These are phyloP conservation scores for Gambusia holbrooki DNA, from an alignment of 2,113 vertebrate species.

Conservation along the genomic window DNA sequence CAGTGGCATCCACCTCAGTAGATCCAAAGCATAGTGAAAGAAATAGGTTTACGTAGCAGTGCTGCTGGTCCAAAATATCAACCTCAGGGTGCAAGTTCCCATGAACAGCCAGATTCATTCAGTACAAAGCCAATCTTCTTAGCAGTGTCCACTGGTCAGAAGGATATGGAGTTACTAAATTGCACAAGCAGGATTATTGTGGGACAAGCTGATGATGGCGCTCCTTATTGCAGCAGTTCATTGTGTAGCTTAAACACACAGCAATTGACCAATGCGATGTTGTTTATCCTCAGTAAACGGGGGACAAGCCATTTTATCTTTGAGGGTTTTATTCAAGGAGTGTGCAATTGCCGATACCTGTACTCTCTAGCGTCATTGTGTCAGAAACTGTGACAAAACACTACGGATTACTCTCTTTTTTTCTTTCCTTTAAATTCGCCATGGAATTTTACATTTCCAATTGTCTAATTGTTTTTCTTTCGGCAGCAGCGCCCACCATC, in stretches of 20 bases:
- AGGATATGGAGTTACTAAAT: conserved; percentile 31
- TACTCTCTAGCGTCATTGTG: conserved; percentile 62
- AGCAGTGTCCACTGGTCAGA: conserved; percentile 40
- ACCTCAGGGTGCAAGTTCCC: conserved; percentile 30
- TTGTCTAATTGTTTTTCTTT: conserved; percentile 39
- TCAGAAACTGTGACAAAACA: conserved; percentile 22
- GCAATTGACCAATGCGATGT: conserved; percentile 24
- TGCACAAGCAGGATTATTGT: conserved; percentile 32
- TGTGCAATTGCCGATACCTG: conserved; percentile 71
- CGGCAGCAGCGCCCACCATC: conserved; percentile 91
- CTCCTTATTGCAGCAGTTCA: conserved; percentile 36
- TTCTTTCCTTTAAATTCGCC: background rate
- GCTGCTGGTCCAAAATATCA: conserved; percentile 41
- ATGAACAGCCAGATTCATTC: conserved; percentile 35
- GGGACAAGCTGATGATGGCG: conserved; percentile 33
- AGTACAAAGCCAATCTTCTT: conserved; percentile 46
- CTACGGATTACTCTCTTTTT: background rate
- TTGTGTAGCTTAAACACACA: conserved; percentile 32
- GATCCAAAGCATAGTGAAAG: conserved; percentile 52
- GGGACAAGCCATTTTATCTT: conserved; percentile 46
- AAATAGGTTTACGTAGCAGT: conserved; percentile 48
- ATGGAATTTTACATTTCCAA: conserved; percentile 41
- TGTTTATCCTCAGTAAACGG: conserved; percentile 40
- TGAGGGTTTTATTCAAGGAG: conserved; percentile 68
- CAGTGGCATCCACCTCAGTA: conserved; percentile 50